These are phyloP conservation scores for Vulpes vulpes DNA, from an alignment of 2,113 vertebrate species.

Conservation along the genomic window DNA sequence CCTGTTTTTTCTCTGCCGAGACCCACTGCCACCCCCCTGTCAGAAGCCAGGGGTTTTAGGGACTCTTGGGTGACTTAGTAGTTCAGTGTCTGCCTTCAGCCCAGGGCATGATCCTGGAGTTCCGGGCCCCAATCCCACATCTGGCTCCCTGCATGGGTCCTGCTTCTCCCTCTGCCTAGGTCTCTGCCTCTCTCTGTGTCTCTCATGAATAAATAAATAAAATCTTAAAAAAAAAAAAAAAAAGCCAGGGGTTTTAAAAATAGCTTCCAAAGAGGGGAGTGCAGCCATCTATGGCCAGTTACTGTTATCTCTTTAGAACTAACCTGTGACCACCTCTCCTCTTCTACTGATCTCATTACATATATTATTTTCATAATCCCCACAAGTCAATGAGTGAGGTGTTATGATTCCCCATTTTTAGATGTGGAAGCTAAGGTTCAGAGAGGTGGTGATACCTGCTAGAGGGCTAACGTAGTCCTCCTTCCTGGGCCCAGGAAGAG, in stretches of 20 bases:
- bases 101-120: too few species aligned
- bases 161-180: too few species aligned
- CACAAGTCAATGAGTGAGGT: background rate
- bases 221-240: too few species aligned
- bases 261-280: background rate
- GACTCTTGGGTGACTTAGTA: too few species aligned
- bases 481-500: background rate
- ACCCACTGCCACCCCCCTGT: background rate
- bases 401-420: background rate
- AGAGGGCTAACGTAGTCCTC: background rate
- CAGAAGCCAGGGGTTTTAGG: conserved; percentile 4
- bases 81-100: too few species aligned
- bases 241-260: conserved; percentile 1
- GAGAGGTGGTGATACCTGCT: background rate
- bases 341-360: background rate
- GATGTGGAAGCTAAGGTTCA: background rate
- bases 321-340: background rate
- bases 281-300: background rate
- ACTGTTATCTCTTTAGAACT: background rate
- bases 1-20: background rate
- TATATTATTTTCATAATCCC: background rate
- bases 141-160: too few species aligned
- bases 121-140: too few species aligned
- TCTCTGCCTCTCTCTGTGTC: too few species aligned
- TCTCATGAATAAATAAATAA: too few species aligned